Conservation (phyloP, 2,888 invertebrate species). For the Neoaliturus tenellus region DNA sequence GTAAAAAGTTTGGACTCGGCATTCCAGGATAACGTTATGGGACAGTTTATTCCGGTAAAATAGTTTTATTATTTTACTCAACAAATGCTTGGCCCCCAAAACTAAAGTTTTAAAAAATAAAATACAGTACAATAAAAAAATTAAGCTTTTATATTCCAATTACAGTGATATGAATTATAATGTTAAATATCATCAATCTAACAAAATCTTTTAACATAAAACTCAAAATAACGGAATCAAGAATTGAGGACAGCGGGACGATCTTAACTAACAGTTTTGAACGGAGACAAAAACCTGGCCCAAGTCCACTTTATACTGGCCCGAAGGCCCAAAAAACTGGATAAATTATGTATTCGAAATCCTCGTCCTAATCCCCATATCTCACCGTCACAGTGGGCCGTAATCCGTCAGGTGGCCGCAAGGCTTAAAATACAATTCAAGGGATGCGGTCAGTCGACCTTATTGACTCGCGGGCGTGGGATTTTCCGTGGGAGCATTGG, state of each 20-base stretch:
- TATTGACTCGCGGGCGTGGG: background rate
- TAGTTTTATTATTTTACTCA: no score
- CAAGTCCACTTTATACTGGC: background rate
- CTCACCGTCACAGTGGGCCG: background rate
- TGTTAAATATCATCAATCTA: no score
- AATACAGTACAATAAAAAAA: no score
- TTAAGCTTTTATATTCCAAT: no score
- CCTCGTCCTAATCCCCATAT: constrained; percentile 15
- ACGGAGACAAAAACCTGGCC: background rate
- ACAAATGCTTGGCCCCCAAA: no score
- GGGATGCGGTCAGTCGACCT: background rate
- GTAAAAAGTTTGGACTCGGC: no score
- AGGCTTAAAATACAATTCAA: background rate
- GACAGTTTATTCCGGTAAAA: no score
- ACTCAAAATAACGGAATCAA: background rate
- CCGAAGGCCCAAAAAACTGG: background rate
- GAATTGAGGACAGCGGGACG: background rate
- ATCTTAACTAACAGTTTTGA: background rate
- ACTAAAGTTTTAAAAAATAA: no score
- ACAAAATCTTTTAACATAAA: no score
- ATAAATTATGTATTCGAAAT: background rate
- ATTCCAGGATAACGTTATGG: no score
- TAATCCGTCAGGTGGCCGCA: background rate
- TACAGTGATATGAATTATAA: no score
- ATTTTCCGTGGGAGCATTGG: no score